Evolutionary conservation across 2,113 vertebrate genomes (phyloP), one percentile per base, ranked within the genome.

Genomic region (Hydrolagus affinis): DNA sequence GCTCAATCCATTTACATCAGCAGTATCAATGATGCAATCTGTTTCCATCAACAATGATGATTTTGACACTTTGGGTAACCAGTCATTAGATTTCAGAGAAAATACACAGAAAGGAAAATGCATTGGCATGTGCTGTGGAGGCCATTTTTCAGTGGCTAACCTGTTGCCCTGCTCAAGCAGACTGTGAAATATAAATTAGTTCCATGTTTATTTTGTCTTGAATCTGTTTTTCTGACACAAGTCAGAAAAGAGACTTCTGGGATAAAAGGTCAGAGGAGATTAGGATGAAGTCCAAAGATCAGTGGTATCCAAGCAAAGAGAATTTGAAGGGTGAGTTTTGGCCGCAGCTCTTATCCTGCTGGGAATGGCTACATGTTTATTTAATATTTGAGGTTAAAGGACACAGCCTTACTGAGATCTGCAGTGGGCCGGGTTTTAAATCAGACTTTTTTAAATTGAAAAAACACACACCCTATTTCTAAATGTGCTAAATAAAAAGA

Each of bases 71-170:
- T 7, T 14, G 15, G 10, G 17, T 32, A 30, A 83, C 30, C 23
- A 64, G 4, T 64, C 10, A 14, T 64, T 28, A 12, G 17, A 66
- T 25, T 28, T 44, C n/a, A 21, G 75, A 23, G 71, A 60, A 12
- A 83, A 68, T 83, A 66, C n/a, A 28, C 30, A 32, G 60, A 83
- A 83, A 64, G 19, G 17, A 66, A 83, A 60, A 68, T 68, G 44
- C 1, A 6, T 44, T 44, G 44, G 44, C 44, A 44, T 83, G 10
- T 83, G 59, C 2, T 4, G 62, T 66, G 59, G 78, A 68, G 21
- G 78, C 64, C 15, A 66, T 83, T 83, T 83, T 83, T 68, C 78
- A 32, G 78, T 83, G 78, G 78, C 78, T 68, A 83, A 21, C 62
- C 62, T 83, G 21, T 2, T 62, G 28, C 32, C 4, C 62, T 83